A percentile compares a stretch with the other conserved stretches of the same genome.
Evolutionary conservation across 2,113 vertebrate species (phyloP).

Genomic region (Clarias gariepinus): DNA sequence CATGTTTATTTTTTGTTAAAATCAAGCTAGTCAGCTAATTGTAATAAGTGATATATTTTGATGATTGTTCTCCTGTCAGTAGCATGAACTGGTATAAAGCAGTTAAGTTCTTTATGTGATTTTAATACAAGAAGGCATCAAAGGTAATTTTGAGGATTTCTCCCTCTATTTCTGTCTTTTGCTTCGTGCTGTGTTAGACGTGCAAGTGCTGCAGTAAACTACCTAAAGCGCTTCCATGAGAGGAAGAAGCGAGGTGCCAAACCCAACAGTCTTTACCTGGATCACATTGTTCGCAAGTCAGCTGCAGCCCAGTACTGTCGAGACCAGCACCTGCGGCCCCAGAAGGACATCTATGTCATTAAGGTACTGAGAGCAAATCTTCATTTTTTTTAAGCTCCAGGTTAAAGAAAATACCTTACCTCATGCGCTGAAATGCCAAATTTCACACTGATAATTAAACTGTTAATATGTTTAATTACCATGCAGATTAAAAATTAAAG

Average conservation of each 20-base stretch:
- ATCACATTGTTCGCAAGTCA: constrained; percentile 94
- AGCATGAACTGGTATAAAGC: too few species aligned
- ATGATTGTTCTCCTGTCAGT: too few species aligned
- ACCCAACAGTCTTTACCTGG: constrained; percentile 95
- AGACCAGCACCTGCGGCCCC: constrained; percentile 84
- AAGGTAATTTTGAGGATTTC: too few species aligned
- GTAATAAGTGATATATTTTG: too few species aligned
- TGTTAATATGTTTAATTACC: background rate
- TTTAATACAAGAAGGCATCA: too few species aligned
- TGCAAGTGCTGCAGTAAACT: constrained; percentile 93
- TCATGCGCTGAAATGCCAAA: background rate
- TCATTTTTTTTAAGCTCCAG: background rate
- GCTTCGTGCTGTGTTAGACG: constrained; percentile 71
- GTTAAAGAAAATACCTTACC: background rate
- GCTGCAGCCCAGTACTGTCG: constrained; percentile 82
- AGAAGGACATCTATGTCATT: constrained; percentile 92
- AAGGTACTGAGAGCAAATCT: constrained; percentile 75
- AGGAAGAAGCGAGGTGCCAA: constrained; percentile 95
- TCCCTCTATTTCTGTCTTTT: background rate
- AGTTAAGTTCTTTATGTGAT: too few species aligned
- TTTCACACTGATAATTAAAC: background rate
- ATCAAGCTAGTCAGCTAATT: too few species aligned
- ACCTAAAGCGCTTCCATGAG: constrained; percentile 94
- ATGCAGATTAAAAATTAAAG: background rate
- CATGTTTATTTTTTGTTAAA: too few species aligned